Evolutionary conservation across 1,140 invertebrate genomes (phyloP).

Genomic region (Sminthurides bifidus): DNA sequence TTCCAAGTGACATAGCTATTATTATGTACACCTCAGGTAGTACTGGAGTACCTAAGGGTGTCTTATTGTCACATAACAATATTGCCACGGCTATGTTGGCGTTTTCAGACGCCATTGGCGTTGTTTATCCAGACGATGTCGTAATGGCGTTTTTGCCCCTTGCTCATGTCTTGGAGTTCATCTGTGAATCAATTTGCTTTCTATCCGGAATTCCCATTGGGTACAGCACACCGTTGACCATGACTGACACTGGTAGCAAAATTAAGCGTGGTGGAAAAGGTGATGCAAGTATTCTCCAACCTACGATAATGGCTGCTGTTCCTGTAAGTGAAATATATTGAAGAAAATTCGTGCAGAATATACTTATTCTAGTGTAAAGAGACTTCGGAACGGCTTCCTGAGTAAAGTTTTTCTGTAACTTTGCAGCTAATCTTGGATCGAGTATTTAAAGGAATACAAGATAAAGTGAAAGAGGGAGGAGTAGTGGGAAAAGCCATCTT

Average conservation of each 20-base stretch:
- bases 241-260: slow-evolving; percentile 90
- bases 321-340: slow-evolving; percentile 48
- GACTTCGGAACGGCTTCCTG: neutral
- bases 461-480: slow-evolving; percentile 70
- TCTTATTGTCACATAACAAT: slow-evolving; percentile 75
- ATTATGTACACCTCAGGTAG: slow-evolving; percentile 95
- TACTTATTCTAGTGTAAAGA: neutral
- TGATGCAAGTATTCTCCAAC: slow-evolving; percentile 58
- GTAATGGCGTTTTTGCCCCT: slow-evolving; percentile 92
- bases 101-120: slow-evolving; percentile 53
- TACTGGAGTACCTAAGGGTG: slow-evolving; percentile 80
- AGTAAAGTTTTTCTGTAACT: slow-evolving; percentile 13
- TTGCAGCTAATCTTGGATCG: slow-evolving; percentile 79
- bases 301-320: slow-evolving; percentile 89
- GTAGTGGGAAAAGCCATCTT: slow-evolving; percentile 65
- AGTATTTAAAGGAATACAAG: slow-evolving; percentile 87
- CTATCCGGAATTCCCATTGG: slow-evolving; percentile 78
- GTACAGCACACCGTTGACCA: slow-evolving; percentile 87
- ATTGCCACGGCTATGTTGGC: slow-evolving; percentile 77
- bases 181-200: slow-evolving; percentile 44
- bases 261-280: slow-evolving; percentile 79
- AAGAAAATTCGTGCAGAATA: neutral
- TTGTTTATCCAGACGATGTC: slow-evolving; percentile 42
- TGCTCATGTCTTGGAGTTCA: slow-evolving; percentile 87
- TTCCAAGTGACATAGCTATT: slow-evolving; percentile 66